A percentile compares a stretch with the other conserved stretches of the same genome.
phyloP scores from a whole-genome alignment of 92 coral and sea anemone genomes.

The Zoanthus gigantus region DNA sequence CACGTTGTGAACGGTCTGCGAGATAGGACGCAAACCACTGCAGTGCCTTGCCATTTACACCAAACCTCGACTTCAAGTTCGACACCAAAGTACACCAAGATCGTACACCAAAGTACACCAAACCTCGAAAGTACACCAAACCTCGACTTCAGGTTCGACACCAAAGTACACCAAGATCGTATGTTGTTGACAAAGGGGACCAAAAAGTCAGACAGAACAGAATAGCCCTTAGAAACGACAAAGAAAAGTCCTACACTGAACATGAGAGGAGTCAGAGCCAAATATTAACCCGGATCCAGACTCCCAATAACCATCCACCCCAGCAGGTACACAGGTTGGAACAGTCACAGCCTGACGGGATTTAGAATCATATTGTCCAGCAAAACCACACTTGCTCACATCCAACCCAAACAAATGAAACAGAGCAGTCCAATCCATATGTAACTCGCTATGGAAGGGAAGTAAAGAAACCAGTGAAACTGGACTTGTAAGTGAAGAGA shows the following conservation, averaged over 20 bases:
- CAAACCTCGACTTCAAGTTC: background rate
- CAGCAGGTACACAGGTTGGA: background rate
- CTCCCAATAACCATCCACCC: constrained; percentile 3
- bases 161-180: background rate
- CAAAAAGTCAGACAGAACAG: constrained; percentile 37
- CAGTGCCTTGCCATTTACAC: too few relatives aligned
- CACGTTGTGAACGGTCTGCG: too few relatives aligned
- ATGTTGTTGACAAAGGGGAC: constrained; percentile 36
- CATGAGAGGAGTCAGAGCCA: background rate
- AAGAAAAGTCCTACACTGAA: constrained; percentile 4
- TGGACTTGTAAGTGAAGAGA: constrained; percentile 1
- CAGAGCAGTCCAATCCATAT: background rate
- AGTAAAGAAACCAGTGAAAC: constrained; percentile 10
- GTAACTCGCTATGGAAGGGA: background rate
- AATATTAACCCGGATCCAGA: background rate
- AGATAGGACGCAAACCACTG: too few relatives aligned
- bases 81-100: constrained; percentile 4
- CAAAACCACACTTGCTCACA: background rate
- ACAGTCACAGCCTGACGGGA: background rate
- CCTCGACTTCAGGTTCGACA: background rate
- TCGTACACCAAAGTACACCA: constrained; percentile 2
- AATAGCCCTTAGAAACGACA: constrained; percentile 15
- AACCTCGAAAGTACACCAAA: too few relatives aligned
- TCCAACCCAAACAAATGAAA: background rate
- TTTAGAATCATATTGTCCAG: background rate